Evolutionary conservation across 1,140 invertebrate species (phyloP).

Genomic region (Drosophila lacertosa): DNA sequence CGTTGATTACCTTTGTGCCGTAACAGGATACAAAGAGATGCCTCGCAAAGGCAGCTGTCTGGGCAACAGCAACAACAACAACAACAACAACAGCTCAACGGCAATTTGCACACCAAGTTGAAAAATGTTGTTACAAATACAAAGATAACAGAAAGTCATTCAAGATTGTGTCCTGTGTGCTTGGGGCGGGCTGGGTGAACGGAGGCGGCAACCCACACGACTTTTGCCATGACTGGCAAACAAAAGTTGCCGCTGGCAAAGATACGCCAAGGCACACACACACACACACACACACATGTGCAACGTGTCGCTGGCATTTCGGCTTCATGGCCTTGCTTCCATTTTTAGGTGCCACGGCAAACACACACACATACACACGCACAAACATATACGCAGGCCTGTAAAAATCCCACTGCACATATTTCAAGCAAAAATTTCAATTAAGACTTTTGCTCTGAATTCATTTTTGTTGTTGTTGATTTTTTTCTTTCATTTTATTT

Average conservation of each 20-base stretch:
- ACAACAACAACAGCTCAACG: conserved; percentile 20
- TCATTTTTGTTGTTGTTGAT: conserved; percentile 53
- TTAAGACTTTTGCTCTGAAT: conserved; percentile 80
- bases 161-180: conserved; percentile 24
- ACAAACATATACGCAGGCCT: not conserved
- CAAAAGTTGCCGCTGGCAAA: conserved; percentile 62
- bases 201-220: conserved; percentile 44
- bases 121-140: conserved; percentile 48
- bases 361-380: conserved; percentile 15
- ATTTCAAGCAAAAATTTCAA: conserved; percentile 79
- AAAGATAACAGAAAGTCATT: conserved; percentile 44
- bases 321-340: conserved; percentile 59
- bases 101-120: conserved; percentile 44
- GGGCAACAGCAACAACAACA: no score
- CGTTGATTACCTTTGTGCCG: conserved; percentile 31
- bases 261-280: conserved; percentile 23
- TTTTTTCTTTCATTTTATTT: conserved; percentile 8
- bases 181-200: not conserved
- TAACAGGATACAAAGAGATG: conserved; percentile 21
- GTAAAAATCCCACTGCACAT: conserved; percentile 65
- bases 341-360: conserved; percentile 67
- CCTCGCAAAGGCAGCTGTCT: not conserved
- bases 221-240: conserved; percentile 67
- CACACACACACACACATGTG: conserved; percentile 26
- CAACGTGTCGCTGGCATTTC: conserved; percentile 56